phyloP scores from a whole-genome alignment of 2,113 vertebrate genomes.

The Scolopax mira region DNA sequence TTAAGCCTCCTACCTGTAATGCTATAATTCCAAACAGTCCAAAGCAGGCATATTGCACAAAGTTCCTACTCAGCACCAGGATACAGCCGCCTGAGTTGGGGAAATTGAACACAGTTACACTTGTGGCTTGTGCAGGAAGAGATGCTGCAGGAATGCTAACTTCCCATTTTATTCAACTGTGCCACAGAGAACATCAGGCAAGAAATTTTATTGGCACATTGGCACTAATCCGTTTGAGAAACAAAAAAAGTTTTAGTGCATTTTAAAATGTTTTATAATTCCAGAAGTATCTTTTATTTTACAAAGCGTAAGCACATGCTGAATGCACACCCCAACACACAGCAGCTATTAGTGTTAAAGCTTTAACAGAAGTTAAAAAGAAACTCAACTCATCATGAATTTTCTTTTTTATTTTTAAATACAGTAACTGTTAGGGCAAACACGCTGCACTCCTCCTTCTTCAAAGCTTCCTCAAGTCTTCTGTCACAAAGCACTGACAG shows the following conservation, averaged over 20 bases:
- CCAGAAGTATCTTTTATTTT: not conserved
- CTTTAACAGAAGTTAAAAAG: not conserved
- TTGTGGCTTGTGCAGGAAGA: not conserved
- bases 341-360: not conserved
- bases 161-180: not conserved
- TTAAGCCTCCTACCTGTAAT: conserved; percentile 83
- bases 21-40: conserved; percentile 96
- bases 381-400: not conserved
- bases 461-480: not conserved
- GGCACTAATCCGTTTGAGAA: not conserved
- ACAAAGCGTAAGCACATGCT: not conserved
- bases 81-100: conserved; percentile 87
- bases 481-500: not conserved
- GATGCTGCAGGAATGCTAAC: not conserved
- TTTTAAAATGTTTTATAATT: not conserved
- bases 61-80: conserved; percentile 95
- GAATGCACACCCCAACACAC: not conserved
- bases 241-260: not conserved
- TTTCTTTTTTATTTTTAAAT: not conserved
- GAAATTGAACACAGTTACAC: not conserved
- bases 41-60: conserved; percentile 96
- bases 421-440: not conserved
- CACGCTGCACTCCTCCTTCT: not conserved
- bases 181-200: not conserved
- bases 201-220: not conserved